These are phyloP conservation scores for Lasius fuliginosus DNA, from an alignment of 2,888 invertebrate species.

Conservation along the genomic window DNA sequence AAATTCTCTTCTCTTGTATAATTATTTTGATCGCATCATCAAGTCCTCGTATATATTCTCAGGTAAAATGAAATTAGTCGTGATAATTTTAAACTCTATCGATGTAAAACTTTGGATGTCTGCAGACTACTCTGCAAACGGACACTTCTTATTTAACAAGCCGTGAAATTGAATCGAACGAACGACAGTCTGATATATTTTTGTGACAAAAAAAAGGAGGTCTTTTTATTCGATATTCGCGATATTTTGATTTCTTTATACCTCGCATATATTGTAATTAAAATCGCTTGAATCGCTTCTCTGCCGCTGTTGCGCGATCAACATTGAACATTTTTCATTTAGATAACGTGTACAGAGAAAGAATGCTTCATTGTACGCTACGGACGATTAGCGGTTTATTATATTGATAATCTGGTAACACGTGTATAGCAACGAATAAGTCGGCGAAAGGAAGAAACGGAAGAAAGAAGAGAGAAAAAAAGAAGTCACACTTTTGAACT, in stretches of 20 bases:
- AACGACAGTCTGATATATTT: constrained; percentile 39
- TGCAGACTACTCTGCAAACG: background rate
- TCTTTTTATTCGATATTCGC: constrained; percentile 1
- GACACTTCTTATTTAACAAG: background rate
- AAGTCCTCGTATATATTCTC: constrained; percentile 8
- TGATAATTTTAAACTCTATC: constrained; percentile 7
- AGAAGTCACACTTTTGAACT: constrained; percentile 27
- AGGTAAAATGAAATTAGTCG: constrained; percentile 17
- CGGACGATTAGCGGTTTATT: constrained; percentile 34
- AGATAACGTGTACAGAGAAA: constrained; percentile 41
- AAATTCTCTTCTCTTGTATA: constrained; percentile 23
- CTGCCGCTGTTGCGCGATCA: constrained; percentile 10
- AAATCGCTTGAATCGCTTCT: constrained; percentile 39
- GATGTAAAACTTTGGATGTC: background rate
- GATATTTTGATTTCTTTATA: constrained; percentile 34
- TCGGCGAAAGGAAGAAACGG: background rate
- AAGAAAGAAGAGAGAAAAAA: background rate
- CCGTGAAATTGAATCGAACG: background rate
- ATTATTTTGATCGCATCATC: constrained; percentile 5
- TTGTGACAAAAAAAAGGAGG: constrained; percentile 29
- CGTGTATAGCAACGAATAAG: constrained; percentile 35
- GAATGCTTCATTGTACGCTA: constrained; percentile 35
- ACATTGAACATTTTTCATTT: constrained; percentile 41
- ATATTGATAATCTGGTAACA: constrained; percentile 10
- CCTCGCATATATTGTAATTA: constrained; percentile 20